Conservation (phyloP, 2,888 invertebrate genomes). For the Acanthosepion esculentum region DNA sequence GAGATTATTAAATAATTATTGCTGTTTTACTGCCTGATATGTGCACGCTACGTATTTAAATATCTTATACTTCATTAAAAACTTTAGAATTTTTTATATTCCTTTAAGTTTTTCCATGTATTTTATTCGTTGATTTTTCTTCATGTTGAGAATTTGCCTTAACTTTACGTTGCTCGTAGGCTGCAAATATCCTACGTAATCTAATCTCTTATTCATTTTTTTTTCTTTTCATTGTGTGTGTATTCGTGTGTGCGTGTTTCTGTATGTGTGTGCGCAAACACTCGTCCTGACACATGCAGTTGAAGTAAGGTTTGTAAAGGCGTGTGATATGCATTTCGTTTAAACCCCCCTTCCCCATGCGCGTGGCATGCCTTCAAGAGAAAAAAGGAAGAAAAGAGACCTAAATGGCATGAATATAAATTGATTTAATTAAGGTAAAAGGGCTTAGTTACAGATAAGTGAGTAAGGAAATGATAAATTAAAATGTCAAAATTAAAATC, state of each 20-base stretch:
- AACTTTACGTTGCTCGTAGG: no score
- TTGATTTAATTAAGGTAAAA: constrained; percentile 33
- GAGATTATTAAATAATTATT: no score
- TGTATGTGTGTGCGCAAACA: neutral
- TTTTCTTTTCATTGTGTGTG: neutral
- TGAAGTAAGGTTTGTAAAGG: neutral
- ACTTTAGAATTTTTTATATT: no score
- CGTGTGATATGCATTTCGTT: neutral
- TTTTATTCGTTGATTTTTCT: no score
- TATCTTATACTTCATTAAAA: no score
- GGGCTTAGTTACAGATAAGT: neutral
- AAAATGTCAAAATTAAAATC: constrained; percentile 20
- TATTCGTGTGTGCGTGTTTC: neutral
- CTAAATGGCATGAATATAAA: neutral
- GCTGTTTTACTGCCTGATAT: no score
- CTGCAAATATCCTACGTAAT: neutral
- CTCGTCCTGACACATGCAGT: neutral
- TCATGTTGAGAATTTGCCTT: no score
- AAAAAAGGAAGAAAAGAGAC: neutral
- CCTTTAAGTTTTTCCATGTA: no score
- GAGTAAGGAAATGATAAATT: neutral
- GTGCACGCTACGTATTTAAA: no score
- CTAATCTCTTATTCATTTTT: neutral
- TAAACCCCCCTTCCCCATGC: neutral
- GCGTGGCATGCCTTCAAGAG: neutral